These are phyloP conservation scores for Macroramphosus scolopax DNA, from an alignment of 2,797 vertebrate species.

Conservation along the genomic window DNA sequence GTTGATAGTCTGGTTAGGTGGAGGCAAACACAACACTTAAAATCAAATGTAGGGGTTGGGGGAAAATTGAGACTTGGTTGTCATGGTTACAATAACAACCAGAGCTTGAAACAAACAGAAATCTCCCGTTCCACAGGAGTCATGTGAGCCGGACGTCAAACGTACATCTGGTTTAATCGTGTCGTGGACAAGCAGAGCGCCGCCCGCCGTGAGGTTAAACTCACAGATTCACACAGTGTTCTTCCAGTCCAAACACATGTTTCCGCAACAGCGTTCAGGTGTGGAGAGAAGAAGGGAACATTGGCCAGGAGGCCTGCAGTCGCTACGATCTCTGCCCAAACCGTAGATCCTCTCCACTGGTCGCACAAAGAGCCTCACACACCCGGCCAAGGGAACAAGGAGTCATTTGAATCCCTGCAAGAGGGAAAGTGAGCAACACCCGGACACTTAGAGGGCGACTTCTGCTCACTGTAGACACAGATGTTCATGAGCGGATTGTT, in stretches of 20 bases:
- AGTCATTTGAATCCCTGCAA: slow-evolving; percentile 45
- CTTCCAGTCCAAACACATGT: no score
- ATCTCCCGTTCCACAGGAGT: no score
- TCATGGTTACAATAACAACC: no score
- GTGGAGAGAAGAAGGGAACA: slow-evolving; percentile 34
- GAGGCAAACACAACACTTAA: no score
- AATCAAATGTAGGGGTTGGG: no score
- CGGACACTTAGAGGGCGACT: slow-evolving; percentile 40
- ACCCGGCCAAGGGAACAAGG: slow-evolving; percentile 49
- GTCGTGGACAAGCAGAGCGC: no score
- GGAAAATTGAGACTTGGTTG: no score
- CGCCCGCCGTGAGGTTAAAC: no score
- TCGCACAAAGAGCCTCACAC: slow-evolving; percentile 58
- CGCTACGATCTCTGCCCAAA: slow-evolving; percentile 54
- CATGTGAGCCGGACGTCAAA: no score
- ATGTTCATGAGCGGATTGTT: slow-evolving; percentile 45
- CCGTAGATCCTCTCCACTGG: slow-evolving; percentile 57
- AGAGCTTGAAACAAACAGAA: no score
- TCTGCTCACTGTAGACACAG: slow-evolving; percentile 51
- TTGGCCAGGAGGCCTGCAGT: slow-evolving; percentile 61
- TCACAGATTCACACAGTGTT: slow-evolving; percentile 4
- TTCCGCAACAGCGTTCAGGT: slow-evolving; percentile 60
- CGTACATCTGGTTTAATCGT: no score
- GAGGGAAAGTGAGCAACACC: slow-evolving; percentile 38
- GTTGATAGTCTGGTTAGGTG: no score